These are phyloP conservation scores for Lamellibrachia luymesi DNA, from an alignment of 1,140 invertebrate genomes.

Conservation along the genomic window DNA sequence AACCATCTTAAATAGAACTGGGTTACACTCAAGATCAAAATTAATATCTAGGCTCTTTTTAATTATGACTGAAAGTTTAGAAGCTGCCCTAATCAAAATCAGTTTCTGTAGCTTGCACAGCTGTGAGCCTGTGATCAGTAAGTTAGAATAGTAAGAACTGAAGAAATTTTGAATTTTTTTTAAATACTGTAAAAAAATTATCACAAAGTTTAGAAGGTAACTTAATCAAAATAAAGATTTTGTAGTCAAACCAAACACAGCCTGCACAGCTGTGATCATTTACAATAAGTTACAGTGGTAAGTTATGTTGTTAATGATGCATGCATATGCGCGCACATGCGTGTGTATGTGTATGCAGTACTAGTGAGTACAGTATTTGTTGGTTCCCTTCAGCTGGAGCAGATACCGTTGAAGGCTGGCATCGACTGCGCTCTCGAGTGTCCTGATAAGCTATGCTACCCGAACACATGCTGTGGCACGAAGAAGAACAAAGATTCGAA, in stretches of 20 bases:
- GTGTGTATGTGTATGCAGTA: not conserved
- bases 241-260: no score
- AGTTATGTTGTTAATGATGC: not conserved
- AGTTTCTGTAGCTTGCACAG: no score
- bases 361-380: not conserved
- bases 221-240: no score
- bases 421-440: slow-evolving; percentile 42
- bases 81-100: not conserved
- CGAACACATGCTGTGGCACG: slow-evolving; percentile 43
- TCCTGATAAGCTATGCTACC: slow-evolving; percentile 44
- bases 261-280: not conserved
- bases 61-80: not conserved
- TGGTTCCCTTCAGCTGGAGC: not conserved
- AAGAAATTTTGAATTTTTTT: no score
- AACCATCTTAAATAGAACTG: not conserved
- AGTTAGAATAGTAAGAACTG: no score
- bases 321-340: not conserved
- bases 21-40: not conserved
- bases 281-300: not conserved
- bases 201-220: no score
- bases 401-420: slow-evolving; percentile 7
- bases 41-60: not conserved
- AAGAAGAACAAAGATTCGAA: slow-evolving; percentile 16
- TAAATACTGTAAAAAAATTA: no score
- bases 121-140: no score